Evolutionary conservation across 2,113 vertebrate genomes (phyloP).

Genomic region (Prunella fulvescens): DNA sequence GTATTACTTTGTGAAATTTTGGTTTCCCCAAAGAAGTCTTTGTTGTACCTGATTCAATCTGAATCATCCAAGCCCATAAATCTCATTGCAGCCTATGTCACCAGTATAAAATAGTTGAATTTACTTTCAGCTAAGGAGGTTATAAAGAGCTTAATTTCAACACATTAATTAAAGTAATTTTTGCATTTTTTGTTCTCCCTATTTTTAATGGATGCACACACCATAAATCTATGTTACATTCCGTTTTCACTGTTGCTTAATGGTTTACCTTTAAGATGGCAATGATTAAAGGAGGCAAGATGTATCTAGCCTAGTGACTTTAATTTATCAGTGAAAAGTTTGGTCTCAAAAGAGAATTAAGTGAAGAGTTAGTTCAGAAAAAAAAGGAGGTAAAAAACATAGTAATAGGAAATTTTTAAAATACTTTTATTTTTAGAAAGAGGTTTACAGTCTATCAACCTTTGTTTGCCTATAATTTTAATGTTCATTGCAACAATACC

Average conservation of each 20-base stretch:
- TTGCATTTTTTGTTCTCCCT: neutral
- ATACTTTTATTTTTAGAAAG: neutral
- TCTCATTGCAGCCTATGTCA: neutral
- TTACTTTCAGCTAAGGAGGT: neutral
- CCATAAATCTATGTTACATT: neutral
- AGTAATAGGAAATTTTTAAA: neutral
- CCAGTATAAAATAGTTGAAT: neutral
- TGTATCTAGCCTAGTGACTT: neutral
- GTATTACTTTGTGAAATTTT: neutral
- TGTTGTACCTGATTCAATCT: neutral
- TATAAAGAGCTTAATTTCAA: neutral
- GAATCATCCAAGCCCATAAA: neutral
- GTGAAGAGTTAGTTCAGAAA: neutral
- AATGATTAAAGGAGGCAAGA: neutral
- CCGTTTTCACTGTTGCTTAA: neutral
- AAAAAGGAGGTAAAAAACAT: neutral
- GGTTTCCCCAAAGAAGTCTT: neutral
- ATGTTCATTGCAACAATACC: neutral
- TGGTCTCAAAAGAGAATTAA: neutral
- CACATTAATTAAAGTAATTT: neutral
- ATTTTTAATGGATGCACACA: neutral
- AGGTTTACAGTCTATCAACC: neutral
- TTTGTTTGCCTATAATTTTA: neutral
- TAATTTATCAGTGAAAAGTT: neutral
- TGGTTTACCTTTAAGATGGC: neutral